A percentile compares a stretch with the other conserved stretches of the same genome.
Evolutionary conservation across 2,797 vertebrate species (phyloP).

Genomic region (Siniperca scherzeri): DNA sequence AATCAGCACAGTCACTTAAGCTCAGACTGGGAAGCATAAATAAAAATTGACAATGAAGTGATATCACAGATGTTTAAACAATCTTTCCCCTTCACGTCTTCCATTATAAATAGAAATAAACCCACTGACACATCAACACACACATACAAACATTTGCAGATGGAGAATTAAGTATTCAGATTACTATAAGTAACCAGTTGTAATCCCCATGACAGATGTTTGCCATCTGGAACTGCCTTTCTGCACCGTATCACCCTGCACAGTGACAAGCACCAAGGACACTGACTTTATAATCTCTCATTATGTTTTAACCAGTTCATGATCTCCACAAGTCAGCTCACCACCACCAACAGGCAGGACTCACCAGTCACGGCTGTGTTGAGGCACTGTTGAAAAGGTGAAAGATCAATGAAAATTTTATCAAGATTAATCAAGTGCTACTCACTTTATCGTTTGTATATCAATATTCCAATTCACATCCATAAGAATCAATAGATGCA

Average conservation of each 20-base stretch:
- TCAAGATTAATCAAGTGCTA: neutral
- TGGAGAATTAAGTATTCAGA: constrained; percentile 41
- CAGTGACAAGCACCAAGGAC: constrained; percentile 31
- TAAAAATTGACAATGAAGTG: neutral
- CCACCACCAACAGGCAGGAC: neutral
- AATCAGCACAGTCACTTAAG: neutral
- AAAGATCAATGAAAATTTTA: neutral
- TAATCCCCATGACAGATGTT: constrained; percentile 65
- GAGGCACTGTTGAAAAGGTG: neutral
- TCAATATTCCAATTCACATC: neutral
- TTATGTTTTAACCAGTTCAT: constrained; percentile 36
- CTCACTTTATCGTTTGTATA: neutral
- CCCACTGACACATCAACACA: constrained; percentile 18
- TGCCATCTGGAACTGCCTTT: constrained; percentile 55
- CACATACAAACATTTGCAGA: constrained; percentile 33
- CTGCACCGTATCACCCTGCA: constrained; percentile 31
- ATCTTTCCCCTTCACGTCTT: neutral
- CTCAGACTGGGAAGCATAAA: neutral
- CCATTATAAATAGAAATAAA: constrained; percentile 7
- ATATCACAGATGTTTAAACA: constrained; percentile 20
- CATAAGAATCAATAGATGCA: neutral
- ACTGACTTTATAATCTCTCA: constrained; percentile 40
- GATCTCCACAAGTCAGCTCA: neutral
- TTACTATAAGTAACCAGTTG: constrained; percentile 14
- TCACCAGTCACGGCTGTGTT: neutral